Evolutionary conservation across 2,113 vertebrate species (phyloP), one percentile per base, ranked within the genome.

Genomic region (Scomber japonicus): DNA sequence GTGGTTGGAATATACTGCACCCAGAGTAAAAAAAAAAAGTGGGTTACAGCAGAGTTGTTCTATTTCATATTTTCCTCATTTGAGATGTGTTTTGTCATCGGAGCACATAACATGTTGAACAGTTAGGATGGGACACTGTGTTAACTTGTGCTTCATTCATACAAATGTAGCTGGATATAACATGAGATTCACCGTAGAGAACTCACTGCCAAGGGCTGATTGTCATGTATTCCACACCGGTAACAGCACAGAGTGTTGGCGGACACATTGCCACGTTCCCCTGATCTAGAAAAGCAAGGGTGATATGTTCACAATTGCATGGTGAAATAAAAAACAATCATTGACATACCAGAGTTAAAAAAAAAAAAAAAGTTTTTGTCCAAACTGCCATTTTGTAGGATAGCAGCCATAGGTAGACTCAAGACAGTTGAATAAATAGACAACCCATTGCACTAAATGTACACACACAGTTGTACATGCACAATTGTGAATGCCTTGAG

Each of bases 381-480:
- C 84, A 88, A 90, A 93, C 95, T 95, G 94, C 95, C 94, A 93
- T 93, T 91, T 93, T 90, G 77, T 95, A 95, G 95, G 95, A 95
- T 93, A 95, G 94, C 92, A 95, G 95, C 95, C 95, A 95, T 95
- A 93, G 27, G 45, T 83, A 88, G 84, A 88, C 84, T 88, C 73
- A 31, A 88, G 84, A 88, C 75, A 74, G 80, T 66, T 81, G 51
- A 82, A 62, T 50, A 75, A 50, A 45, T 31, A 84, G 83, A 90
- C 74, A 35, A 83, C 83, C 78, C 87, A 60, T 85, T 92, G 90
- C 91, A 92, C 89, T 90, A 89, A 86, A 68, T 63, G 81, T 83
- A 86, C 90, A 53, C 69, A 83, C 87, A 53, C 68, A 31, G 62
- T 69, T 19, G 81, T 82, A 84, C 77, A 73, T 78, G 88, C 88